phyloP scores from a whole-genome alignment of 92 coral and sea anemone species.

The Parazoanthus darwini region DNA sequence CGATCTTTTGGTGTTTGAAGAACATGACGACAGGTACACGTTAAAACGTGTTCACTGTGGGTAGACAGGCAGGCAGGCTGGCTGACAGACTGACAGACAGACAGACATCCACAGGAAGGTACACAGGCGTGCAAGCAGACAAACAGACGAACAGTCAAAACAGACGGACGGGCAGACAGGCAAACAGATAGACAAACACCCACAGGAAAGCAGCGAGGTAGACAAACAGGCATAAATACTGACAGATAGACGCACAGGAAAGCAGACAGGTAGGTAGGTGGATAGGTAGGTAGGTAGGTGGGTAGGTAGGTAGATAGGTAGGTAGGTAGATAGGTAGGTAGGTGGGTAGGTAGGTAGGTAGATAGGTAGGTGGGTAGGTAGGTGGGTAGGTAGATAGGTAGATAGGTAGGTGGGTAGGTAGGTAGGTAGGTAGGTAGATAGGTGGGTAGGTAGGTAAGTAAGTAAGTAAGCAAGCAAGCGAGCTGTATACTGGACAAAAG shows the following conservation, averaged over 20 bases:
- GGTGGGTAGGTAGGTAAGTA: not conserved
- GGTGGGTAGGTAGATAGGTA: too few relatives aligned
- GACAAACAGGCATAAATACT: not conserved
- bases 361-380: too few relatives aligned
- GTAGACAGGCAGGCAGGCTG: not conserved
- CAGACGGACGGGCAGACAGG: not conserved
- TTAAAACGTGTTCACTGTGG: too few relatives aligned
- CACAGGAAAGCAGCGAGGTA: too few relatives aligned
- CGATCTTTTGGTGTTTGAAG: constrained; percentile 82
- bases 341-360: not conserved
- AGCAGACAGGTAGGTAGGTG: not conserved
- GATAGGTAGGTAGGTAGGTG: not conserved
- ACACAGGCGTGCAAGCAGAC: not conserved
- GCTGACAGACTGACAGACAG: not conserved
- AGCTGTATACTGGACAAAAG: too few relatives aligned
- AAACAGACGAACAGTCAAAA: not conserved
- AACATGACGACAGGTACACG: constrained; percentile 75
- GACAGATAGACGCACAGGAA: not conserved
- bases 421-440: not conserved
- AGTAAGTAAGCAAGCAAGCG: too few relatives aligned
- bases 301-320: not conserved
- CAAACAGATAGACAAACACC: not conserved
- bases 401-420: not conserved
- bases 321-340: not conserved
- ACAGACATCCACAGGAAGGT: too few relatives aligned